A percentile compares a stretch with the other conserved stretches of the same genome.
Conservation (phyloP, 2,888 invertebrate genomes). For the Epinotia brunnichana region DNA sequence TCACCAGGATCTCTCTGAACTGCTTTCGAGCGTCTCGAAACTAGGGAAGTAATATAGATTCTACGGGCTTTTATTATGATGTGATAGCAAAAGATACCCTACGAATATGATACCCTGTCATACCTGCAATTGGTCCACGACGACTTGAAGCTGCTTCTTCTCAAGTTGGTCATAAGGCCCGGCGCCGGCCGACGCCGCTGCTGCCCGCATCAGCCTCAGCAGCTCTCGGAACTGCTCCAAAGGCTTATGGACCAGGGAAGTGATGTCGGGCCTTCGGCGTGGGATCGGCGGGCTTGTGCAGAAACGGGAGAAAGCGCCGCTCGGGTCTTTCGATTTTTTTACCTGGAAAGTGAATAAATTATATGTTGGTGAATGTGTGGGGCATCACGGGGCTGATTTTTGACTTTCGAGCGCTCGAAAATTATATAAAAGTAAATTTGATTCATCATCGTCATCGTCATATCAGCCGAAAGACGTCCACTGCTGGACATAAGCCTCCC, state of each 20-base stretch:
- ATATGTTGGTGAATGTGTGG: background rate
- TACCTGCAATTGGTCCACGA: constrained; percentile 79
- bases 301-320: constrained; percentile 91
- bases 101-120: too few species aligned
- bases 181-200: constrained; percentile 68
- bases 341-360: constrained; percentile 70
- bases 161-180: constrained; percentile 78
- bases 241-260: constrained; percentile 92
- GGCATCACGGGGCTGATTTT: too few species aligned
- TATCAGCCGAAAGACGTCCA: too few species aligned
- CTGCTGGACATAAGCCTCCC: too few species aligned
- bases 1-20: too few species aligned
- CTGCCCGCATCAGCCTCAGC: constrained; percentile 75
- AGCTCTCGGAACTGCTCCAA: constrained; percentile 88
- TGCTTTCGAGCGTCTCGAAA: too few species aligned
- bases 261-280: constrained; percentile 91
- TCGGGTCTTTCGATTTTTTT: constrained; percentile 88
- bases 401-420: too few species aligned
- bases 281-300: constrained; percentile 92
- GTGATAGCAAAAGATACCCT: too few species aligned
- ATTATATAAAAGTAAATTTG: too few species aligned
- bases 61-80: too few species aligned
- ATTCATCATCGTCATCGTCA: too few species aligned
- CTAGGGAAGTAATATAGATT: too few species aligned
- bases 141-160: constrained; percentile 77